Evolutionary conservation across 2,888 invertebrate genomes (phyloP).

Genomic region (Cerceris rybyensis): DNA sequence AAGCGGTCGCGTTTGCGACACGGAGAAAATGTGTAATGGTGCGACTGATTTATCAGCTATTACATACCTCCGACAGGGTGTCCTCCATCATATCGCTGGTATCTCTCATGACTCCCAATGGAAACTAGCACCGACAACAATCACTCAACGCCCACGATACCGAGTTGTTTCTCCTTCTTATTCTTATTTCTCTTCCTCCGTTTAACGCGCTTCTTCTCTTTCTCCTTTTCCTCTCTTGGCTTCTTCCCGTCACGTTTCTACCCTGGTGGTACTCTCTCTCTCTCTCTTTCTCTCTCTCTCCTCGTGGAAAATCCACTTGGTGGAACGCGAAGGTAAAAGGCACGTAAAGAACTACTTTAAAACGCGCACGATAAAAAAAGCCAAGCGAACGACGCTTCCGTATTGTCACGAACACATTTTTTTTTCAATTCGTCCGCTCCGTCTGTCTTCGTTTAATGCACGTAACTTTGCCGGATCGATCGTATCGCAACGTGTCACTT

Average conservation of each 20-base stretch:
- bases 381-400: conserved; percentile 23
- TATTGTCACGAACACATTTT: conserved; percentile 65
- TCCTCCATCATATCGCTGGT: conserved; percentile 78
- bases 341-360: neutral
- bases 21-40: conserved; percentile 1
- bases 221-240: neutral
- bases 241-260: neutral
- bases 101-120: conserved; percentile 73
- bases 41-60: conserved; percentile 37
- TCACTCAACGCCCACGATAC: conserved; percentile 69
- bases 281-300: neutral
- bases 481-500: conserved; percentile 68
- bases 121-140: conserved; percentile 70
- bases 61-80: conserved; percentile 76
- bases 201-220: neutral
- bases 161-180: conserved; percentile 34
- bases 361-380: neutral
- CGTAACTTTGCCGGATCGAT: conserved; percentile 61
- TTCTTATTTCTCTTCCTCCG: conserved; percentile 37
- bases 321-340: neutral
- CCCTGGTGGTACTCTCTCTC: conserved; percentile 11
- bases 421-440: conserved; percentile 11
- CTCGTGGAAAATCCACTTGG: neutral
- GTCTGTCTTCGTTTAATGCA: conserved; percentile 31
- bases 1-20: neutral